Base-by-base conservation (phyloP, 2,888 invertebrate genomes). In the Teinopalpus imperialis region DNA sequence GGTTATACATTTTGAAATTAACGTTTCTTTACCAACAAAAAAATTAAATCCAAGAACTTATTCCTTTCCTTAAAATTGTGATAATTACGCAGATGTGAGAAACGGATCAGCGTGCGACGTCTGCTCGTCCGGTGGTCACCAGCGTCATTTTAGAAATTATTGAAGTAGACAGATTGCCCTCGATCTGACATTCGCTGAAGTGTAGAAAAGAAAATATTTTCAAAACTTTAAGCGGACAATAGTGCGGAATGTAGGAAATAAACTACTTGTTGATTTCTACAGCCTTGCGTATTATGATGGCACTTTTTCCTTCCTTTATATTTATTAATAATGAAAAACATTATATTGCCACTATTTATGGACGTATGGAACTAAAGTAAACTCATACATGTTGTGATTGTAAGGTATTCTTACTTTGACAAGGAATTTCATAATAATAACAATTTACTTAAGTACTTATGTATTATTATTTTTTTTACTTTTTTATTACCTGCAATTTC, bases 41-140 rank as follows among this genome's bases (percentile, higher is more conserved):
- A 10, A 4, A 2, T 18, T 29, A 51, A 50, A 56, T 56, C 56
- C 62, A 31, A 26, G 31, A 44, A 44, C 24, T 26, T 26, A 9
- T 23, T 43, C 13, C 43, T 35, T 49, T 43, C 44, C 24, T 31
- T 76, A 73, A 77, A 76, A 73, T 69, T 68, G 67, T 66, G 68
- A 71, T 72, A 76, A 78, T 74, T 75, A 74, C 69, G 68, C 72
- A 68, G 61, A 64, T 70, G 71, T 46, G 35, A 49, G 49, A 67
- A 60, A 71, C 79, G 85, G 81, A 83, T 79, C 80, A 81, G 74
- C 81, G 81, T 81, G 74, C 73, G 74, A 75, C 63, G 72, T 73
- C 59, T 81, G 83, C 66, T 69, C 65, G 66, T 81, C 82, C 81
- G 79, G 69, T 60, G 58, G 55, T 52, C 57, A 60, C 54, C 51